phyloP scores from a whole-genome alignment of 1,140 invertebrate species.

The Zaprionus davidi region DNA sequence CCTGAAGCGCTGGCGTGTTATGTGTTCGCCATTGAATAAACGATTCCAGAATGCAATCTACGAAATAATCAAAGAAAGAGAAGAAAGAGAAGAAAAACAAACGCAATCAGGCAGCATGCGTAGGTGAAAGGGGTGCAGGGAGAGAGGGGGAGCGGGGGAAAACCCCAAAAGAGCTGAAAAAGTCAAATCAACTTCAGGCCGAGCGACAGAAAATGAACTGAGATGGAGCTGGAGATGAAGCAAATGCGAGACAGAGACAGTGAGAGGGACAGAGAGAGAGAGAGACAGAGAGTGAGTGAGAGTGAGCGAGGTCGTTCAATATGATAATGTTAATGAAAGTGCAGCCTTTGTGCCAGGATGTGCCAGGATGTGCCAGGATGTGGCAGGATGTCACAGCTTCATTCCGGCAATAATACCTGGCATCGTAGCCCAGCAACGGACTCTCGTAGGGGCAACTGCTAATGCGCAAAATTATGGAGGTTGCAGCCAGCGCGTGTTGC shows the following conservation, averaged over 20 bases:
- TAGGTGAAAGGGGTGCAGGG: slow-evolving; percentile 13
- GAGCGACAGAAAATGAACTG: slow-evolving; percentile 33
- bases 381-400: slow-evolving; percentile 18
- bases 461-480: slow-evolving; percentile 77
- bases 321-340: slow-evolving; percentile 79
- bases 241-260: slow-evolving; percentile 20
- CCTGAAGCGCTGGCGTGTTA: slow-evolving; percentile 77
- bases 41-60: slow-evolving; percentile 84
- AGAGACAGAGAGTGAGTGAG: slow-evolving; percentile 29
- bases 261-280: slow-evolving; percentile 12
- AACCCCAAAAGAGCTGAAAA: slow-evolving; percentile 31
- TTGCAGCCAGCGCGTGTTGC: slow-evolving; percentile 31
- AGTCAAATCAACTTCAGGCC: slow-evolving; percentile 71
- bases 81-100: slow-evolving; percentile 22
- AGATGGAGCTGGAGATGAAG: slow-evolving; percentile 14
- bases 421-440: slow-evolving; percentile 85
- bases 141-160: background rate
- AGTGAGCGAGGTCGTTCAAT: slow-evolving; percentile 37
- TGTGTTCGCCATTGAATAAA: slow-evolving; percentile 79
- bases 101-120: slow-evolving; percentile 45
- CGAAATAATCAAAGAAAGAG: slow-evolving; percentile 55
- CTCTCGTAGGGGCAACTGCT: slow-evolving; percentile 85
- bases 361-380: slow-evolving; percentile 3
- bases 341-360: slow-evolving; percentile 45
- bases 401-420: slow-evolving; percentile 82